Percentiles rank a stretch among this genome's conserved stretches.
phyloP scores from a whole-genome alignment of 2,888 invertebrate species.

The Ophioninae sp. region DNA sequence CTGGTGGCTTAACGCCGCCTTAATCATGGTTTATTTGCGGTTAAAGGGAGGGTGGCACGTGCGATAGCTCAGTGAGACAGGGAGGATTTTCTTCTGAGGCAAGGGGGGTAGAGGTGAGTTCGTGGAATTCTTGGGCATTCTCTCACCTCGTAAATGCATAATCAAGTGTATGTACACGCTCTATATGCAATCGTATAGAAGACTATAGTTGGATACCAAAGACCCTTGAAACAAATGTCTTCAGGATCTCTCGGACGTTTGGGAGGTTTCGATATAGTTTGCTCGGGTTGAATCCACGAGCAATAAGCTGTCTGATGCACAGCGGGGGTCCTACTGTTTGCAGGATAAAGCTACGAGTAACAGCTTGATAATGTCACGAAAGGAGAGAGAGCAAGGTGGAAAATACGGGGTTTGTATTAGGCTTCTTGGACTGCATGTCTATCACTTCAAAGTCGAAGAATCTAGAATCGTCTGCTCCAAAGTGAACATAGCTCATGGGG shows the following conservation, averaged over 20 bases:
- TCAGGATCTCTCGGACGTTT: slow-evolving; percentile 9
- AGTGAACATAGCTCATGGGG: not conserved
- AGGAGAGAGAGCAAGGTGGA: not conserved
- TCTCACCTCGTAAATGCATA: slow-evolving; percentile 31
- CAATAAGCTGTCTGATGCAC: slow-evolving; percentile 7
- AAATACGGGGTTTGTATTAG: not conserved
- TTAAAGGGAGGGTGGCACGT: slow-evolving; percentile 49
- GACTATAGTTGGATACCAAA: not conserved
- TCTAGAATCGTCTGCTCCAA: not conserved
- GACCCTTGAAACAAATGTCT: not conserved
- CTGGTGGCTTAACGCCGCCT: slow-evolving; percentile 65
- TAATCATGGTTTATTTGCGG: slow-evolving; percentile 68
- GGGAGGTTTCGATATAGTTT: slow-evolving; percentile 4
- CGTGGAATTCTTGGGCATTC: slow-evolving; percentile 25
- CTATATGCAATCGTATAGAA: slow-evolving; percentile 16
- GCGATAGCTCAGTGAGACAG: slow-evolving; percentile 16
- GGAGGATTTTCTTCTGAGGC: slow-evolving; percentile 33
- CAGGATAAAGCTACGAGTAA: slow-evolving; percentile 67
- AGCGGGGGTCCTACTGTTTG: slow-evolving; percentile 18
- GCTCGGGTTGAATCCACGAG: not conserved
- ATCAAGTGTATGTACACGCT: slow-evolving; percentile 16
- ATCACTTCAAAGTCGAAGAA: not conserved
- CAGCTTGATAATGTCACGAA: slow-evolving; percentile 59
- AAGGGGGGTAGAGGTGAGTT: slow-evolving; percentile 29
- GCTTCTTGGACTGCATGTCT: not conserved